Base-by-base conservation (phyloP, 2,888 invertebrate species). In the Hanleya hanleyi region DNA sequence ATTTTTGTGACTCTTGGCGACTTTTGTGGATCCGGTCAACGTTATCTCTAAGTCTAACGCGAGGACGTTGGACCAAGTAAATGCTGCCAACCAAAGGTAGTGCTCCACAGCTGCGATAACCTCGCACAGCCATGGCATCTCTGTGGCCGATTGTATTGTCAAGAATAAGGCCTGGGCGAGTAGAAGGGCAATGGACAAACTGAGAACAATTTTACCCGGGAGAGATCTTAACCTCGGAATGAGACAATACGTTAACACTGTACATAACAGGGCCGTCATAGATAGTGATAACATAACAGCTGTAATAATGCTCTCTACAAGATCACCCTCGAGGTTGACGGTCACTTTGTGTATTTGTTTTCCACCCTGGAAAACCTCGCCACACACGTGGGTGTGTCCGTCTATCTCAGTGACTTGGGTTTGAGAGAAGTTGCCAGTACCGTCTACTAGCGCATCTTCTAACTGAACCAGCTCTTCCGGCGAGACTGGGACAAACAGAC, bases 31-130 rank as follows among this genome's bases (percentile, higher is more conserved):
- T 57, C 29, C 26, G 29, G 36, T 64, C 6, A 72, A 68, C 7
- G 72, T 64, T 26, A 18, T 38, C 18, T 57, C 57, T 9, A 68
- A 26, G 35, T 72, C 68, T 41, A 67, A 47, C 6, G 72, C 18
- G n/a, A 72, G 29, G 36, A 41, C 22, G 41, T 61, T 68, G 33
- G 47, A 68, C 72, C 72, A 72, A 22, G 22, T 38, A 29, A 72
- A 72, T 0, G 67, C 35, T 7, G 67, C 38, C 29, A 72, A 38
- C 38, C 49, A 72, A 18, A 38, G 15, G 49, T 68, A 72, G 26
- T 72, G 72, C 15, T 33, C 38, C n/a, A 67, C 6, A 7, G 68
- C 22, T n/a, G 67, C 72, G 26, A 68, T 26, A 29, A 47, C 33
- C 29, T 35, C 12, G 38, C 72, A 72, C n/a, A 64, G n/a, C 38